These are phyloP conservation scores for Cerceris ruficornis DNA, from an alignment of 2,888 invertebrate genomes.

Conservation along the genomic window DNA sequence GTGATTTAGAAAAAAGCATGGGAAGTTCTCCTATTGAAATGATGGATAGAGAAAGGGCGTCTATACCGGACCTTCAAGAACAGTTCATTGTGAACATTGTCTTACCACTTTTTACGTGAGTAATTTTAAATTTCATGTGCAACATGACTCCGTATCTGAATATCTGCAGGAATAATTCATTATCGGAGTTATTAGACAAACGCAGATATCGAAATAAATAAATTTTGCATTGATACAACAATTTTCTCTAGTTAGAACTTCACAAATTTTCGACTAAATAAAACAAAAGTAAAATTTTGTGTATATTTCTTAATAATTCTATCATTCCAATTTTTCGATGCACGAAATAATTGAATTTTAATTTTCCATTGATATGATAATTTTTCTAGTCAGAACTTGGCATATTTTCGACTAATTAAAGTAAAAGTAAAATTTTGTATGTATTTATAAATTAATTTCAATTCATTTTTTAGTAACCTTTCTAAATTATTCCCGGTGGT, in stretches of 20 bases:
- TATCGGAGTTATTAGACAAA: no score
- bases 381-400: no score
- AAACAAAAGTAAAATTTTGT: slow-evolving; percentile 20
- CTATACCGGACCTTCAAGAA: slow-evolving; percentile 91
- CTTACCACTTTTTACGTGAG: slow-evolving; percentile 84
- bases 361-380: no score
- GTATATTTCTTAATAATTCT: slow-evolving; percentile 47
- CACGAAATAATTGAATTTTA: no score
- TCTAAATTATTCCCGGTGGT: slow-evolving; percentile 83
- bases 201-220: no score
- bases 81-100: slow-evolving; percentile 84
- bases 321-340: no score
- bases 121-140: not conserved
- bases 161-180: no score
- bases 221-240: no score
- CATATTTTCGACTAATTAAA: slow-evolving; percentile 4
- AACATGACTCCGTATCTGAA: no score
- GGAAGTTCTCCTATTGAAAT: slow-evolving; percentile 88
- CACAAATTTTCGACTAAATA: not conserved
- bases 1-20: slow-evolving; percentile 91
- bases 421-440: slow-evolving; percentile 4
- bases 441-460: not conserved
- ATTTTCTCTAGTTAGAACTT: no score
- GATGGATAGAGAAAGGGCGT: slow-evolving; percentile 92
- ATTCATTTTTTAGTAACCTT: slow-evolving; percentile 82